Percentiles rank a stretch among this genome's conserved stretches.
Conservation (phyloP, 2,113 vertebrate genomes). For the Carollia perspicillata region DNA sequence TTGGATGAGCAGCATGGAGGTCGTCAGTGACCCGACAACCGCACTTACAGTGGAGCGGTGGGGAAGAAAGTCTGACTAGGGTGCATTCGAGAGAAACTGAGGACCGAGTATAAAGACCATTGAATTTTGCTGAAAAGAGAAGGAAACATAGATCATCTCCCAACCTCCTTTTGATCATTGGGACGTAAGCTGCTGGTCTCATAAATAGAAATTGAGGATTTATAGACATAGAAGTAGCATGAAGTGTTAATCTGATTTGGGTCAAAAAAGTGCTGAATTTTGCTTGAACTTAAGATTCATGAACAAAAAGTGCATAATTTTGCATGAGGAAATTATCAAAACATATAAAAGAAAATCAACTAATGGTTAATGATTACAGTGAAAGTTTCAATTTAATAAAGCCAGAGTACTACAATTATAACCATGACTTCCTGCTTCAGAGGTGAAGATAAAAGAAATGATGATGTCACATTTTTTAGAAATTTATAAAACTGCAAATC, state of each 20-base stretch:
- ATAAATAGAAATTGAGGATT: neutral
- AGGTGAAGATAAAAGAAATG: neutral
- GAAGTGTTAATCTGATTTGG: neutral
- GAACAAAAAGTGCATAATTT: too few relatives aligned
- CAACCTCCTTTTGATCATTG: neutral
- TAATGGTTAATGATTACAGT: neutral
- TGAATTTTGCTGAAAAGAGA: neutral
- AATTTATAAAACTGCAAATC: neutral
- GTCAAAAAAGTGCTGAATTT: neutral
- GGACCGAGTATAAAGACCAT: neutral
- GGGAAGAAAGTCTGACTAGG: neutral
- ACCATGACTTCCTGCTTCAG: neutral
- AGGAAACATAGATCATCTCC: neutral
- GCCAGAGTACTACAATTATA: neutral
- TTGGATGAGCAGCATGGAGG: neutral
- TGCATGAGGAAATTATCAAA: neutral
- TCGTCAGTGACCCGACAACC: rapidly evolving
- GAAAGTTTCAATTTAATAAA: neutral
- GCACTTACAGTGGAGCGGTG: neutral
- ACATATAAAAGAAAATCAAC: neutral
- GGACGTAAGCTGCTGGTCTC: neutral
- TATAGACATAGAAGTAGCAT: neutral
- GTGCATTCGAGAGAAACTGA: neutral
- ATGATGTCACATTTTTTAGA: neutral
- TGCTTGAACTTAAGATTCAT: constrained; percentile 36